Conservation (phyloP, 1,140 invertebrate species). For the Phthorimaea operculella region DNA sequence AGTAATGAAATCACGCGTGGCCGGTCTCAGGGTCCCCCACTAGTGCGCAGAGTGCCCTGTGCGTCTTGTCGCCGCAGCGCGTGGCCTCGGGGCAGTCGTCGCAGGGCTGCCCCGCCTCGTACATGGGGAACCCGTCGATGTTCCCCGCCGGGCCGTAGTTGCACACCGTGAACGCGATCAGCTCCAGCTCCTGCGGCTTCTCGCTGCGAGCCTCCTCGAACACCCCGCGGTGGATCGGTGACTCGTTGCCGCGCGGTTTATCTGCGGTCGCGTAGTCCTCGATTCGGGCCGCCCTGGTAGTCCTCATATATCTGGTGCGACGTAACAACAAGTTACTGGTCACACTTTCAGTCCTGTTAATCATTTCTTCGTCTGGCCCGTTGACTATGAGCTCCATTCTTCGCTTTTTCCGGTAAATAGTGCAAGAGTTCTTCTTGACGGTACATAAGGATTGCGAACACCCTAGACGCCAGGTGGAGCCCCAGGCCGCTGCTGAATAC, state of each 20-base stretch:
- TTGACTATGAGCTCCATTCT: conserved; percentile 8
- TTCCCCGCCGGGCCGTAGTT: conserved; percentile 60
- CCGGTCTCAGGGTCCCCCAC: conserved; percentile 39
- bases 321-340: conserved; percentile 18
- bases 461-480: conserved; percentile 53
- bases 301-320: conserved; percentile 39
- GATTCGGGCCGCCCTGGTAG: conserved; percentile 15
- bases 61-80: conserved; percentile 39
- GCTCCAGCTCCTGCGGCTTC: conserved; percentile 30
- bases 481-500: conserved; percentile 55
- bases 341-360: conserved; percentile 29
- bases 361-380: conserved; percentile 11
- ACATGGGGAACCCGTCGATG: conserved; percentile 56
- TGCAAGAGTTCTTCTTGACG: conserved; percentile 38
- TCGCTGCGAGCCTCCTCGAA: conserved; percentile 18
- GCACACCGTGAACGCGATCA: conserved; percentile 54
- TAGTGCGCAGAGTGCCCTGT: conserved; percentile 46
- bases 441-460: conserved; percentile 56
- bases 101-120: conserved; percentile 44
- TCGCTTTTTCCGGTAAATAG: conserved; percentile 33
- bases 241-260: conserved; percentile 18
- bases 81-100: conserved; percentile 52
- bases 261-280: conserved; percentile 31
- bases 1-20: not conserved
- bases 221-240: conserved; percentile 40